Conservation (phyloP, 2,888 invertebrate genomes). For the Agriopis marginaria region DNA sequence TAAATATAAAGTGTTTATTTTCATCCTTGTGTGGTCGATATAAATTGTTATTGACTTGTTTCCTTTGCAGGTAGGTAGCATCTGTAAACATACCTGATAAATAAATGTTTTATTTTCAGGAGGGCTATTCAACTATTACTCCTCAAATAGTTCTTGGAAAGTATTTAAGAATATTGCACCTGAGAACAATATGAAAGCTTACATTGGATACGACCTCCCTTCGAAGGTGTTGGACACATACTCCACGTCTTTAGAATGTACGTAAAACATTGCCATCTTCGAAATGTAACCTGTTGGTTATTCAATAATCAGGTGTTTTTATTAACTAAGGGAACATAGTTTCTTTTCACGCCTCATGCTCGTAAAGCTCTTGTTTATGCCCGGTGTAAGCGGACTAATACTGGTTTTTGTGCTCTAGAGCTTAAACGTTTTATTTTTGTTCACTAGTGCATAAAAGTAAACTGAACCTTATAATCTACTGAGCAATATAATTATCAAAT, state of each 20-base stretch:
- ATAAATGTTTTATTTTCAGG: constrained; percentile 64
- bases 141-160: constrained; percentile 57
- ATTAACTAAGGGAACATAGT: too few species aligned
- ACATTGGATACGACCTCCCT: constrained; percentile 62
- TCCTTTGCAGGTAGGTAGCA: too few species aligned
- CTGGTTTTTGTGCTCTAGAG: too few species aligned
- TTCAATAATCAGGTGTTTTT: background rate
- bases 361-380: too few species aligned
- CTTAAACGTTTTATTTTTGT: too few species aligned
- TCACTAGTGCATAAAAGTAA: too few species aligned
- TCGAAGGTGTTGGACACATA: constrained; percentile 69
- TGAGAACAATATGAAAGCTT: constrained; percentile 54
- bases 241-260: constrained; percentile 74
- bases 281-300: background rate
- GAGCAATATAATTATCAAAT: too few species aligned
- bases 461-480: too few species aligned
- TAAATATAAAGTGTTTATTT: too few species aligned
- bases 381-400: too few species aligned
- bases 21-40: too few species aligned
- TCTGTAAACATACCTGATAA: background rate
- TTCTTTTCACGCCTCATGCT: background rate
- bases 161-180: constrained; percentile 65
- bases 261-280: constrained; percentile 44
- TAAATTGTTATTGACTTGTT: too few species aligned
- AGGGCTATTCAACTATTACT: constrained; percentile 77